A percentile compares a stretch with the other conserved stretches of the same genome.
Evolutionary conservation across 2,113 vertebrate species (phyloP).

Genomic region (Hassar affinis): DNA sequence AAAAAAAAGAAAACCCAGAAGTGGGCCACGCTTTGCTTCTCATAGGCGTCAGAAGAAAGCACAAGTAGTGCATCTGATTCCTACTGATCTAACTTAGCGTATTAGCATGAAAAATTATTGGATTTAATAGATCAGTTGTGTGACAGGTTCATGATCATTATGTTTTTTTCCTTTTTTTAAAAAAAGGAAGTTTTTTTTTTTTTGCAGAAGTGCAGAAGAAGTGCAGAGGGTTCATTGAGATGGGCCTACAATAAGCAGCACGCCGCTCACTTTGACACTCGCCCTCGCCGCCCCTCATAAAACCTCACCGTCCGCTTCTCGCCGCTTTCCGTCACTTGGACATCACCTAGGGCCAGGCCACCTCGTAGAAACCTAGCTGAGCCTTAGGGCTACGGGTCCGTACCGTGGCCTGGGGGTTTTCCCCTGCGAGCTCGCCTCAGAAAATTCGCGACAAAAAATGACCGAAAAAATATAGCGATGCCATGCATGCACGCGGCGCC

Average conservation of each 20-base stretch:
- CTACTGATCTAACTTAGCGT: slow-evolving; percentile 8
- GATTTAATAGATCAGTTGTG: background rate
- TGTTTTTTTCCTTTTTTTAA: background rate
- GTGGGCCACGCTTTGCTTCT: slow-evolving; percentile 11
- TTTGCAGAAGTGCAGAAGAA: background rate
- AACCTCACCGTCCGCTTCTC: slow-evolving; percentile 32
- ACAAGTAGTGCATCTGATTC: background rate
- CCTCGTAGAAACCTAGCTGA: slow-evolving; percentile 48
- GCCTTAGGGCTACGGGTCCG: slow-evolving; percentile 16
- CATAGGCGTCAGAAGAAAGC: slow-evolving; percentile 1
- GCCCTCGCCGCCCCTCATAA: slow-evolving; percentile 27
- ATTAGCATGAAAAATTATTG: background rate
- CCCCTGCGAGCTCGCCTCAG: slow-evolving; percentile 18
- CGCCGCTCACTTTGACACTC: slow-evolving; percentile 42
- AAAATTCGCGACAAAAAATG: slow-evolving; percentile 55
- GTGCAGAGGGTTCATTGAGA: slow-evolving; percentile 26
- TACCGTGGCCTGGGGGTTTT: background rate
- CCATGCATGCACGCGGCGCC: slow-evolving; percentile 27
- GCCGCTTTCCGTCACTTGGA: slow-evolving; percentile 38
- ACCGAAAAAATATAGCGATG: slow-evolving; percentile 49
- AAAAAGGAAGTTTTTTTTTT: background rate
- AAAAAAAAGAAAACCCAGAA: background rate
- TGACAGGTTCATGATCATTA: background rate
- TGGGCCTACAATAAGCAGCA: slow-evolving; percentile 37
- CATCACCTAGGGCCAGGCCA: slow-evolving; percentile 39